Evolutionary conservation across 1,140 invertebrate species (phyloP).

Genomic region (Leptestheria dahalacensis): DNA sequence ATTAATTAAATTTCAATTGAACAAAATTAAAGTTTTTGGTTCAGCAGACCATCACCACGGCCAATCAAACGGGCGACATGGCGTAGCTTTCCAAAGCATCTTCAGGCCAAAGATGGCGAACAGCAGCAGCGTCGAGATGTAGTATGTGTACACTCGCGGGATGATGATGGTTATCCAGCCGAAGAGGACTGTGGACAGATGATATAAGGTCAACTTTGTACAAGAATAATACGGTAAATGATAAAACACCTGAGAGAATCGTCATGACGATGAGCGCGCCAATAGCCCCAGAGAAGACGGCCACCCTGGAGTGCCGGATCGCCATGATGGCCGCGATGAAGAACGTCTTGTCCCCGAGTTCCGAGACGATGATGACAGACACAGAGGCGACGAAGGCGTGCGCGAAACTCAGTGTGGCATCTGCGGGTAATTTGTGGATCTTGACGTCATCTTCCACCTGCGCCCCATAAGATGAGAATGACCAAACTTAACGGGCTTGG

Average conservation of each 20-base stretch:
- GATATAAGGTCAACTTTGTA: background rate
- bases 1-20: too few species aligned
- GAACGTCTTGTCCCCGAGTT: slow-evolving; percentile 99
- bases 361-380: slow-evolving; percentile 92
- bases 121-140: slow-evolving; percentile 81
- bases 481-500: too few species aligned
- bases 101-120: slow-evolving; percentile 98
- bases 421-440: background rate
- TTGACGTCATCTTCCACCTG: background rate
- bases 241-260: slow-evolving; percentile 63
- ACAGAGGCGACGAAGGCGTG: slow-evolving; percentile 89
- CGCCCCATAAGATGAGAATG: too few species aligned
- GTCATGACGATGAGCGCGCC: slow-evolving; percentile 88
- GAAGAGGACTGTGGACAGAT: slow-evolving; percentile 44
- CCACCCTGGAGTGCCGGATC: slow-evolving; percentile 85
- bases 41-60: too few species aligned
- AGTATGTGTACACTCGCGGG: slow-evolving; percentile 82
- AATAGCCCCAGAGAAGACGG: slow-evolving; percentile 87
- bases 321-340: slow-evolving; percentile 99
- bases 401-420: slow-evolving; percentile 49
- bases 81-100: slow-evolving; percentile 91
- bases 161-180: slow-evolving; percentile 90
- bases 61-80: slow-evolving; percentile 88
- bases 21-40: too few species aligned
- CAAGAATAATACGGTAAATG: background rate